Conservation (phyloP, 2,888 invertebrate genomes). For the Luperina testacea region DNA sequence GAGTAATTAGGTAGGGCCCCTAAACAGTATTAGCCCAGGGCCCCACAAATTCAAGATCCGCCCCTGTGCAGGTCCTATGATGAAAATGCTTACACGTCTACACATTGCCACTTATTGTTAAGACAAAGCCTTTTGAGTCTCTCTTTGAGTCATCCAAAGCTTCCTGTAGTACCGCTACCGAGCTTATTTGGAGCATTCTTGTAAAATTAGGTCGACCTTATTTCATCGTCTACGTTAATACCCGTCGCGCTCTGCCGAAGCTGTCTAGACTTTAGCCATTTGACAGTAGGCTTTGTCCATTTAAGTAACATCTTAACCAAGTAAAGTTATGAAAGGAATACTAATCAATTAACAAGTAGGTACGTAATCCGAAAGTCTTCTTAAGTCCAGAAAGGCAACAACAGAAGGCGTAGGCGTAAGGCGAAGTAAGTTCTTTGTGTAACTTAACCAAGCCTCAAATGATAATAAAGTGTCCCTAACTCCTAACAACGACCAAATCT, state of each 20-base stretch:
- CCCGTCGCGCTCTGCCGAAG: conserved; percentile 7
- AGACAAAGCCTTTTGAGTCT: conserved; percentile 33
- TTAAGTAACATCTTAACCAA: background rate
- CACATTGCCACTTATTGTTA: conserved; percentile 6
- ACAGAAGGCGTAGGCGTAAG: background rate
- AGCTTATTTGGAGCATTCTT: conserved; percentile 40
- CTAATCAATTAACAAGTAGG: background rate
- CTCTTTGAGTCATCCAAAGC: conserved; percentile 17
- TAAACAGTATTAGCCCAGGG: too few species aligned
- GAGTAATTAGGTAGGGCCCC: too few species aligned
- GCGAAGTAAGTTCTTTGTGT: background rate
- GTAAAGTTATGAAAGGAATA: background rate
- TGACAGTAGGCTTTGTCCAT: conserved; percentile 11
- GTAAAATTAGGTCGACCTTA: conserved; percentile 43
- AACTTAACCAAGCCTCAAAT: background rate
- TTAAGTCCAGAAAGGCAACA: conserved; percentile 5
- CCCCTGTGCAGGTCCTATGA: background rate
- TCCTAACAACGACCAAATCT: conserved; percentile 4
- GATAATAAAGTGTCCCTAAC: conserved; percentile 4
- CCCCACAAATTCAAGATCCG: too few species aligned
- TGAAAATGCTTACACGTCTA: background rate
- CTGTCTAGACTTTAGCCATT: conserved; percentile 24
- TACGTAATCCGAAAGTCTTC: background rate
- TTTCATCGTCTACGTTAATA: conserved; percentile 28
- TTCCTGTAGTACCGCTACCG: conserved; percentile 20